Evolutionary conservation across 2,113 vertebrate genomes (phyloP).

Genomic region (Oxyura jamaicensis): DNA sequence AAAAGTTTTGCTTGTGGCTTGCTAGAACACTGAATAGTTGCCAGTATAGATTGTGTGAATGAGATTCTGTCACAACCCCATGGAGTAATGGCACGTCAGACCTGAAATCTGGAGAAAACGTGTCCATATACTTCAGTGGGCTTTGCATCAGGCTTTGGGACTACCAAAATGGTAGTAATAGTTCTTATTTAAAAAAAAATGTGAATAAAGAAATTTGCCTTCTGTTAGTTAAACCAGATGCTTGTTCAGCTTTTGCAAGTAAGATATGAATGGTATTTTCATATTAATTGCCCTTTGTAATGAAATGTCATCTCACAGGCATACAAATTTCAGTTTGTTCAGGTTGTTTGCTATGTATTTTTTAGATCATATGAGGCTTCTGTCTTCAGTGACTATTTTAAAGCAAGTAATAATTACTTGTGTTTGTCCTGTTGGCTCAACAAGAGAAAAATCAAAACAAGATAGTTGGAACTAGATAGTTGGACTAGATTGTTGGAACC

Average conservation of each 20-base stretch:
- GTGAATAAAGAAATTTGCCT: neutral
- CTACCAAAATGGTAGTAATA: neutral
- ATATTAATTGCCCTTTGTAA: neutral
- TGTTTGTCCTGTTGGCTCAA: neutral
- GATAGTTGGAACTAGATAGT: neutral
- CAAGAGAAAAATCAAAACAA: neutral
- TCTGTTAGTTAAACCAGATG: neutral
- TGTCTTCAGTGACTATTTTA: neutral
- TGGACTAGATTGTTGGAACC: no score
- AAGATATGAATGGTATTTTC: neutral
- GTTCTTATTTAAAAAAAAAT: neutral
- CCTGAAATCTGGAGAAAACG: neutral
- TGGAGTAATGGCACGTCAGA: neutral
- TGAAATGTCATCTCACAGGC: neutral
- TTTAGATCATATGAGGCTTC: neutral
- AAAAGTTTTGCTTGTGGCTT: neutral
- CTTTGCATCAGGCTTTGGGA: neutral
- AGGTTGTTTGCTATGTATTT: neutral
- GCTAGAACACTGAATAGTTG: neutral
- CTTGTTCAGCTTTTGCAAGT: neutral
- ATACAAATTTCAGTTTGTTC: neutral
- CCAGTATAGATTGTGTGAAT: neutral
- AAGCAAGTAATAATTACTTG: fast-evolving
- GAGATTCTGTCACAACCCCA: neutral
- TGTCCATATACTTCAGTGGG: neutral